Base-by-base conservation (phyloP, 2,113 vertebrate genomes). In the Willisornis vidua region DNA sequence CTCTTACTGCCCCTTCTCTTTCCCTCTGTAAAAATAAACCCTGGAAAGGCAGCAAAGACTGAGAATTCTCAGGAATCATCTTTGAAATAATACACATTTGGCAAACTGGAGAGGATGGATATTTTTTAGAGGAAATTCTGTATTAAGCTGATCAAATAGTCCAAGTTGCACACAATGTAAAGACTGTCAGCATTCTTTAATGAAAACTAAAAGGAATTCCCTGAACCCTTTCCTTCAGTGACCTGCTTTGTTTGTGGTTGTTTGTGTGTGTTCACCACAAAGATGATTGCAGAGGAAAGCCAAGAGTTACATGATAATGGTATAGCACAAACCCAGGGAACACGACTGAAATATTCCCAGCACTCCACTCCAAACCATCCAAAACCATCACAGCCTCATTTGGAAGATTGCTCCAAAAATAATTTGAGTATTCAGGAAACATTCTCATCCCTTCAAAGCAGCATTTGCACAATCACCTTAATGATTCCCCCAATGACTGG, bases 221-320 rank as follows among this genome's bases (percentile, higher is more conserved):
- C 63, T 17, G 5, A n/a, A 78, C 8, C 55, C 24, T 75, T 51
- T 28, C 45, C 77, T 71, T 61, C 73, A 26, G 4, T 7, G n/a
- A 87, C 39, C 43, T 86, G 52, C 16, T 45, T 55, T 80, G 63
- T 5, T 37, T 41, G 63, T 87, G 62, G 92, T 4, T 8, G 0
- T 4, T 57, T 2, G 1, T 49, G n/a, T 46, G 41, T 90, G 86
- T 4, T 84, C 31, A 51, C 54, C 85, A n/a, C 94, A 90, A 54
- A 72, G 85, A 68, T n/a, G 62, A 94, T 10, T 94, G 93, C 94
- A 91, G 12, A 78, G 94, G 61, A 19, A 58, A 75, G 57, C 55
- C 2, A 1, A n/a, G 57, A 59, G 61, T 61, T 45, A 92, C 41
- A 29, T 0, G 52, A 37, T 75, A 90, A 97, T 80, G 75, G 55